phyloP scores from a whole-genome alignment of 2,888 invertebrate genomes.

The Cantharis lateralis region DNA sequence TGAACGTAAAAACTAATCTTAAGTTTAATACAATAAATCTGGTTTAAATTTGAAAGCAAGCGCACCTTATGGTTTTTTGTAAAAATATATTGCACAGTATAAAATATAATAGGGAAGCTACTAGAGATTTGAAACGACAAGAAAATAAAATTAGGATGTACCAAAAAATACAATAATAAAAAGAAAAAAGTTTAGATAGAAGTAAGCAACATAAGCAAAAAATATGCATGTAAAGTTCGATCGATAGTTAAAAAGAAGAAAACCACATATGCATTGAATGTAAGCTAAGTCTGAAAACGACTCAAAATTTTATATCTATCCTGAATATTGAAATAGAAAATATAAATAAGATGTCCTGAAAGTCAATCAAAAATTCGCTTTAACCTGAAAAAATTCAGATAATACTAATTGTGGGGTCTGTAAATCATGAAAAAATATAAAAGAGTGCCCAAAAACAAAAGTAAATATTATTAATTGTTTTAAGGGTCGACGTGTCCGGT shows the following conservation, averaged over 20 bases:
- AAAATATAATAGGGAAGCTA: background rate
- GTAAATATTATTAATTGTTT: background rate
- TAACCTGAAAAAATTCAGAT: background rate
- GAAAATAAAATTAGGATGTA: background rate
- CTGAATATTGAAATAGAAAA: background rate
- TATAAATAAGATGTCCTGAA: background rate
- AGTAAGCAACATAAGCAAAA: background rate
- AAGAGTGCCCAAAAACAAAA: background rate
- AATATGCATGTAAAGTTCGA: background rate
- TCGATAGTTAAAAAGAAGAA: background rate
- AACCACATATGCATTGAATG: background rate
- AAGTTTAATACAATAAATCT: too few species aligned
- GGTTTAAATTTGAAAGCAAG: too few species aligned
- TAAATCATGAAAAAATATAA: background rate
- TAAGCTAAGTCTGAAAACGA: background rate
- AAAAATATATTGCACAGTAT: background rate
- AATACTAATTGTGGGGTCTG: background rate
- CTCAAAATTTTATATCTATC: background rate
- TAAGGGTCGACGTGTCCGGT: background rate
- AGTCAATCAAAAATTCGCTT: background rate
- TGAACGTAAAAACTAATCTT: too few species aligned
- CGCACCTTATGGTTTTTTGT: background rate
- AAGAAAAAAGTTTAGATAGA: background rate
- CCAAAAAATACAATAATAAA: background rate
- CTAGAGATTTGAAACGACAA: background rate